phyloP scores from a whole-genome alignment of 2,797 vertebrate species.

The Myoxocephalus aenaeus region DNA sequence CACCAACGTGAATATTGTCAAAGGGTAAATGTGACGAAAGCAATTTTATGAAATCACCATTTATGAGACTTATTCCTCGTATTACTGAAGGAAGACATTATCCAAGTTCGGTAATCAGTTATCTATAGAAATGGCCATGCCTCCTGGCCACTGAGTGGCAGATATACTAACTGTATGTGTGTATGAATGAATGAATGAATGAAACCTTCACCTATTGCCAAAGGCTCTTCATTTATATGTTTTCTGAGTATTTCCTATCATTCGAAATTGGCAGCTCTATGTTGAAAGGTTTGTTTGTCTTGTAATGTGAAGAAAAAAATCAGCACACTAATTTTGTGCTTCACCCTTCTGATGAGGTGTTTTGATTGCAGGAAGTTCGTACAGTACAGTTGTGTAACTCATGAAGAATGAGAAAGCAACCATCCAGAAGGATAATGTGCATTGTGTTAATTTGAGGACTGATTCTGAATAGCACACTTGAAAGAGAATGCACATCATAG shows the following conservation, averaged over 20 bases:
- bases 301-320: not conserved
- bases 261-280: not conserved
- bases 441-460: not conserved
- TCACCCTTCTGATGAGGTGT: slow-evolving; percentile 20
- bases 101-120: not conserved
- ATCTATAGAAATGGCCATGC: not conserved
- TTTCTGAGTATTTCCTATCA: not conserved
- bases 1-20: slow-evolving; percentile 15
- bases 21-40: slow-evolving; percentile 11
- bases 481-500: too few relatives aligned
- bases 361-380: slow-evolving; percentile 38
- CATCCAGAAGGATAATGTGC: not conserved
- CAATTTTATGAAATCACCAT: not conserved
- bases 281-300: not conserved
- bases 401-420: not conserved
- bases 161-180: not conserved
- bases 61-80: not conserved
- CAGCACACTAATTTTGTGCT: not conserved
- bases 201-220: not conserved
- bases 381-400: slow-evolving; percentile 17
- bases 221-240: not conserved
- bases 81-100: not conserved
- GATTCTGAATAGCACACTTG: too few relatives aligned
- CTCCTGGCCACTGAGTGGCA: not conserved
- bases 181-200: not conserved